phyloP scores from a whole-genome alignment of 2,113 vertebrate genomes.

The Aix galericulata region DNA sequence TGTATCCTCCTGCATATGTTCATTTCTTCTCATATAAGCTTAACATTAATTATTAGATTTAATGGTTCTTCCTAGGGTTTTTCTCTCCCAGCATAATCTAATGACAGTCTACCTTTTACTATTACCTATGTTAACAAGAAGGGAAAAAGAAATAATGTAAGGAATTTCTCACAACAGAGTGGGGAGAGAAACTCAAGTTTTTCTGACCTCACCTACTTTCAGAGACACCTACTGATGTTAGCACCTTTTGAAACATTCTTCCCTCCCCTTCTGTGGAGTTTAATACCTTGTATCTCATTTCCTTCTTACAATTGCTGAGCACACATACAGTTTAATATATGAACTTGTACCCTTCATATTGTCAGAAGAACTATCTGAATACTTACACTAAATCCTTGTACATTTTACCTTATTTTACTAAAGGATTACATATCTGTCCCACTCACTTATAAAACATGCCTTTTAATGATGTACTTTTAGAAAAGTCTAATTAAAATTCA shows the following conservation, averaged over 20 bases:
- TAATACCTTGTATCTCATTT: background rate
- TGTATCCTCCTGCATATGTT: background rate
- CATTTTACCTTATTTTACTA: conserved; percentile 68
- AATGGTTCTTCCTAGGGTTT: background rate
- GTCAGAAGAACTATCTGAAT: conserved; percentile 51
- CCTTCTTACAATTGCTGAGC: conserved; percentile 43
- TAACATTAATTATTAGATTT: background rate
- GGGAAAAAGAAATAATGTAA: background rate
- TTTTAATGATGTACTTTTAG: conserved; percentile 70
- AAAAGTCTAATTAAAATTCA: conserved; percentile 76
- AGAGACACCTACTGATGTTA: background rate
- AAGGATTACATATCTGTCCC: conserved; percentile 62
- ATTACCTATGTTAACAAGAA: background rate
- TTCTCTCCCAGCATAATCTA: background rate
- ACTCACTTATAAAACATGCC: conserved; percentile 54
- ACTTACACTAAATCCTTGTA: conserved; percentile 48
- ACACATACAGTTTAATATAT: conserved; percentile 31
- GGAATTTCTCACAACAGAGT: background rate
- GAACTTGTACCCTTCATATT: conserved; percentile 38
- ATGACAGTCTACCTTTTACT: background rate
- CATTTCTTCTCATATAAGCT: background rate
- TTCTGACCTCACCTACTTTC: conserved; percentile 2
- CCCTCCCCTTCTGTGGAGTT: background rate
- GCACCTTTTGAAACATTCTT: conserved; percentile 8
- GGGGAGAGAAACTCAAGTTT: background rate